Evolutionary conservation across 2,888 invertebrate species (phyloP), one percentile per base, ranked within the genome.

Genomic region (Polydesmus complanatus): DNA sequence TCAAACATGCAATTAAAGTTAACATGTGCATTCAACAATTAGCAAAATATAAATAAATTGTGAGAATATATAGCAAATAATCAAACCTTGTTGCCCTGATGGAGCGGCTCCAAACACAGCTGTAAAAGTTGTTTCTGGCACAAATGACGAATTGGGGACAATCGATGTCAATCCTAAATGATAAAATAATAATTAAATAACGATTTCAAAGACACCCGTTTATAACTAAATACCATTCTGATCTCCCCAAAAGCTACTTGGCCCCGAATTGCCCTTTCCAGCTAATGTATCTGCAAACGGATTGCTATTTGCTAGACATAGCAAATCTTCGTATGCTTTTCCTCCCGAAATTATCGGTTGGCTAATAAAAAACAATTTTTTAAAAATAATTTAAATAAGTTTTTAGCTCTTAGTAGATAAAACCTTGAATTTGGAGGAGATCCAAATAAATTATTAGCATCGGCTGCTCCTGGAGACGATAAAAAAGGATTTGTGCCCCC

Each of bases 241-340:
- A 5, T 52, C 57, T 51, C 55, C 55, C 62, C 64, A 65, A 58
- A 65, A 60, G 27, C 25, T 48, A 47, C 26, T 27, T 48, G 65
- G 53, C 50, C 63, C 58, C 54, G 56, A 56, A n/a, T 63, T 52
- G 14, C 60, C 53, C 11, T 66, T 64, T 67, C 22, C 69, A 63
- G 70, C 70, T 18, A 74, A 67, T 61, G 69, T 72, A 64, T 72
- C 70, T 14, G 89, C 86, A 73, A 94, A 95, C 11, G 94, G 94
- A 78, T 94, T 94, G 53, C 88, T 87, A 58, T 60, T 64, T 55
- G 70, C 68, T 66, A 93, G 78, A 69, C 90, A 86, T 60, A 93
- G 79, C 66, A 94, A 78, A 76, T 93, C 91, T 70, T 93, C 93
- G 18, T 90, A 90, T 23, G 92, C 87, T 75, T 84, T 88, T 64